phyloP scores from a whole-genome alignment of 1,140 invertebrate genomes.

The Trichonephila clavipes region DNA sequence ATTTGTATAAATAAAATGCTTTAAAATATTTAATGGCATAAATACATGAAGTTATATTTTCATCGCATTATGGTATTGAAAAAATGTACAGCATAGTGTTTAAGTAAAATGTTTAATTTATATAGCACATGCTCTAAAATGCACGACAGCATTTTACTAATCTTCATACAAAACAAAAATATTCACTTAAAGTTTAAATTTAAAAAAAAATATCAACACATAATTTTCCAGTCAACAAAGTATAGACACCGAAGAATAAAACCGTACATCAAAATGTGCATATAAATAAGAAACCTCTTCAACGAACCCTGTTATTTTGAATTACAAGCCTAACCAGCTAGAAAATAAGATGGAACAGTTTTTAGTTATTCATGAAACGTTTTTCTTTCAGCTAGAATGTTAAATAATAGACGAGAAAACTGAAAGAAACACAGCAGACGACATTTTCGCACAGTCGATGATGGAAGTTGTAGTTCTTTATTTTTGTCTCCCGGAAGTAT shows the following conservation, averaged over 20 bases:
- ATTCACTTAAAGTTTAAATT: too few species aligned
- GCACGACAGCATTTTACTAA: too few species aligned
- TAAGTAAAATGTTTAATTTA: too few species aligned
- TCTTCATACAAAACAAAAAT: too few species aligned
- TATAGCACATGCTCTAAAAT: too few species aligned
- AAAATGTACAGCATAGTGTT: too few species aligned
- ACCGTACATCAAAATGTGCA: neutral
- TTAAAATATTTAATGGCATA: too few species aligned
- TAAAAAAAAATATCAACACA: neutral
- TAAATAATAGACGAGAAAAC: conserved; percentile 41
- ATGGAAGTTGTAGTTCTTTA: conserved; percentile 35
- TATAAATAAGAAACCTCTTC: neutral
- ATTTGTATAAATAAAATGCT: too few species aligned
- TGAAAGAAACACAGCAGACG: neutral
- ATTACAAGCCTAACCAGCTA: conserved; percentile 5
- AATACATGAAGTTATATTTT: too few species aligned
- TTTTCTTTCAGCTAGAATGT: conserved; percentile 19
- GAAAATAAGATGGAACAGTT: conserved; percentile 13
- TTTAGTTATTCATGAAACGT: conserved; percentile 39
- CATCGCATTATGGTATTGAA: too few species aligned
- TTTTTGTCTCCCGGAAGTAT: neutral
- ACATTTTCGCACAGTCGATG: neutral
- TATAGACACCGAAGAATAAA: neutral
- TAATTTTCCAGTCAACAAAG: neutral
- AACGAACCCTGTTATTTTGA: conserved; percentile 12